Percentiles rank a stretch among this genome's conserved stretches.
Conservation (phyloP, 2,888 invertebrate species). For the Drosophila paranaensis region DNA sequence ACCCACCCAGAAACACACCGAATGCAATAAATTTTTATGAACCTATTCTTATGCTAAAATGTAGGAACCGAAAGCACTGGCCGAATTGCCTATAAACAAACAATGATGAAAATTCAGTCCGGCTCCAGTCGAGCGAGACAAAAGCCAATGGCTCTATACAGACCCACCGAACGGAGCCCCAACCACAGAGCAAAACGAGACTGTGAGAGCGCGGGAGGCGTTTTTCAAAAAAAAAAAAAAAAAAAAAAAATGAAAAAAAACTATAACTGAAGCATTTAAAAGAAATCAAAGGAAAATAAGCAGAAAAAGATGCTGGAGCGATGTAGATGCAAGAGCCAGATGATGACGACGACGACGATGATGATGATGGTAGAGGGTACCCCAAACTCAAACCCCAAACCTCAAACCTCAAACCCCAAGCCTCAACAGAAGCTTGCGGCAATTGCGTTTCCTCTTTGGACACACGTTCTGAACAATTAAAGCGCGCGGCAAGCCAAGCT, state of each 20-base stretch:
- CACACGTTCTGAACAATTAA: slow-evolving; percentile 81
- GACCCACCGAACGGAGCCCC: slow-evolving; percentile 51
- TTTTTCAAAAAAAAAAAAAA: slow-evolving; percentile 40
- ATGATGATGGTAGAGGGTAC: slow-evolving; percentile 29
- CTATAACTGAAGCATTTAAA: slow-evolving; percentile 10
- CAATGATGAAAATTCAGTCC: slow-evolving; percentile 61
- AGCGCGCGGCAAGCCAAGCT: slow-evolving; percentile 66
- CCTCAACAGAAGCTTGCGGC: slow-evolving; percentile 81
- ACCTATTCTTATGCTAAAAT: slow-evolving; percentile 74
- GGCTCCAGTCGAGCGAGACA: slow-evolving; percentile 58
- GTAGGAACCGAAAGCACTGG: slow-evolving; percentile 33
- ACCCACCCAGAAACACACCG: slow-evolving; percentile 54
- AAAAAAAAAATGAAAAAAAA: neutral
- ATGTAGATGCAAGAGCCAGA: slow-evolving; percentile 53
- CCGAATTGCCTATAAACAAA: slow-evolving; percentile 71
- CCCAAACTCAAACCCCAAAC: slow-evolving; percentile 31
- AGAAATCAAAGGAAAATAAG: slow-evolving; percentile 70
- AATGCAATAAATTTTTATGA: slow-evolving; percentile 67
- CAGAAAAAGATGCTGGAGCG: slow-evolving; percentile 61
- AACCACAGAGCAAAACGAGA: slow-evolving; percentile 28
- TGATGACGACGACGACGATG: slow-evolving; percentile 43
- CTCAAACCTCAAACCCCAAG: slow-evolving; percentile 50
- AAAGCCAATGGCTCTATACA: slow-evolving; percentile 75
- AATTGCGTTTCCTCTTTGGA: slow-evolving; percentile 80
- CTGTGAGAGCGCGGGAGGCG: slow-evolving; percentile 78